These are phyloP conservation scores for Rugalucina vietnamica DNA, from an alignment of 2,888 invertebrate genomes.

Conservation along the genomic window DNA sequence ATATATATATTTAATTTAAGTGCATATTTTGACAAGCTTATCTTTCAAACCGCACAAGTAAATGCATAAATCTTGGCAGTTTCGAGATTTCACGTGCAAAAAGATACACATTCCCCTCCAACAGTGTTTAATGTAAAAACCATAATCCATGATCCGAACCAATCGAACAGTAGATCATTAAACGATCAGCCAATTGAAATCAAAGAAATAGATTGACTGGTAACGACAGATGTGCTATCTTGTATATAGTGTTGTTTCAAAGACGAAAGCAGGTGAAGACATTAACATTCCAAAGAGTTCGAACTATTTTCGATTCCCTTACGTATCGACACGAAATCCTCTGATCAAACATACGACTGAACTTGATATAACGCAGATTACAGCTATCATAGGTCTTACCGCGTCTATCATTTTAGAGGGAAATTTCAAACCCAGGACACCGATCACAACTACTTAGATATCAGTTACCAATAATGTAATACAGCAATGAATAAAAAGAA, in stretches of 20 bases:
- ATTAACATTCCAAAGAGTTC: neutral
- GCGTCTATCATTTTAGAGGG: too few species aligned
- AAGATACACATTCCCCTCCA: neutral
- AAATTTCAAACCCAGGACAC: too few species aligned
- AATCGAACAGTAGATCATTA: conserved; percentile 40
- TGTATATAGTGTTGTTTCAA: conserved; percentile 1
- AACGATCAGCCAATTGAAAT: conserved; percentile 56
- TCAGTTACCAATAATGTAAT: too few species aligned
- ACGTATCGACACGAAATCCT: too few species aligned
- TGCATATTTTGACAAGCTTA: conserved; percentile 3
- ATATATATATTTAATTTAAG: neutral
- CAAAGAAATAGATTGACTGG: neutral
- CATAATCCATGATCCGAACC: conserved; percentile 20
- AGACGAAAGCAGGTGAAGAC: neutral
- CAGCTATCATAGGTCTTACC: too few species aligned
- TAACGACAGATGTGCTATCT: neutral
- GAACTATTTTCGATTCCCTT: too few species aligned
- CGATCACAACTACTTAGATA: too few species aligned
- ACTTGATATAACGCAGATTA: too few species aligned
- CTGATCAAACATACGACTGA: too few species aligned
- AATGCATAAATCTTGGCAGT: neutral
- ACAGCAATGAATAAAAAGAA: too few species aligned
- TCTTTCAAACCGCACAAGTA: neutral
- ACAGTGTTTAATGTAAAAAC: neutral
- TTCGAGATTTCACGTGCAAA: neutral